Evolutionary conservation across 2,797 vertebrate species (phyloP), one percentile per base, ranked within the genome.

Genomic region (Fundulus diaphanus): DNA sequence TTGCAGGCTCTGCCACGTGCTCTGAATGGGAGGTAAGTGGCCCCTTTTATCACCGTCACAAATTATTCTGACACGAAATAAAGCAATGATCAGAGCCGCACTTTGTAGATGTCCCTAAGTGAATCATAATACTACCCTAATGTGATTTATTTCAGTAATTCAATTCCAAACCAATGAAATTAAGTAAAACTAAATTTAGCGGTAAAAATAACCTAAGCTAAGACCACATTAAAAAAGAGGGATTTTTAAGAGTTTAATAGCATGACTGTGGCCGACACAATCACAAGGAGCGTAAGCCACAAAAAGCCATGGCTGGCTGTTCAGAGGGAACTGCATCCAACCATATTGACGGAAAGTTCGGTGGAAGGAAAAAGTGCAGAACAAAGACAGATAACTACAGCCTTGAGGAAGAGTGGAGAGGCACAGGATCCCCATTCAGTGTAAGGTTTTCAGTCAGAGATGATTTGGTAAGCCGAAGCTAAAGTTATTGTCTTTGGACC

Each of bases 1-100:
- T 68, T 59, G 68, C 68, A 78, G 76, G 31, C 65, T 82, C 69
- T 72, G 70, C 67, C 80, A 84, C 65, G 88, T 87, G 87, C 48
- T 79, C 24, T 82, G 63, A 85, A 78, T 79, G 79, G 74, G 81
- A 86, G 73, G 59, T 79, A 68, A 77, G 74, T 70, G 73, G 72
- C 67, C 70, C 78, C 51, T n/a, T 65, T 2, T 20, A 49, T 44
- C 66, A 59, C 29, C 29, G 74, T 80, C 59, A 33, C 56, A 79
- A 71, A 76, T 57, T 68, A 65, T 33, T 54, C 63, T 51, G 75
- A 80, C 49, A 40, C 35, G 59, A 24, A 61, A 61, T 15, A 13
- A 33, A 11, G 11, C 24, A 52, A 11, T 2, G 0, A n/a, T 52
- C 15, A 18, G 15, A 2, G 9, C 46, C 46, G 5, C 46, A 16